These are phyloP conservation scores for Pantherophis guttatus DNA, from an alignment of 2,113 vertebrate genomes.

Conservation along the genomic window DNA sequence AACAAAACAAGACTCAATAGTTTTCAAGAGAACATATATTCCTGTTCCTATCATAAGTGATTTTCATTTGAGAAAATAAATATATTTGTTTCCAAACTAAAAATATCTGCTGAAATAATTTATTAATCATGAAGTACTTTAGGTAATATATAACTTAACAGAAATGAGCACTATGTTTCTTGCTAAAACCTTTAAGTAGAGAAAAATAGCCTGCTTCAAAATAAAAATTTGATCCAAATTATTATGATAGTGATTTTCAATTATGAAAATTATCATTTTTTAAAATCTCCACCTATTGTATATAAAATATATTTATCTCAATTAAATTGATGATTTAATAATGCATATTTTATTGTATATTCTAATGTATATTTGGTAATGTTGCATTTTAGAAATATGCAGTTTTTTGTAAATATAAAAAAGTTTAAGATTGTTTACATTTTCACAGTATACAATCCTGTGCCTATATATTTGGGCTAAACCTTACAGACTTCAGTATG, in stretches of 20 bases:
- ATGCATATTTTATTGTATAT: not conserved
- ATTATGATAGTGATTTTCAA: not conserved
- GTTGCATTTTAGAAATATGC: not conserved
- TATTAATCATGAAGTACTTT: not conserved
- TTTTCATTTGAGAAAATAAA: not conserved
- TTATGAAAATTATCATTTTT: not conserved
- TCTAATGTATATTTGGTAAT: not conserved
- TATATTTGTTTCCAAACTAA: not conserved
- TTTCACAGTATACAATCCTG: not conserved
- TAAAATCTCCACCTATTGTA: not conserved
- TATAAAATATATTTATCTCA: not conserved
- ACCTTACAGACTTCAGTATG: not conserved
- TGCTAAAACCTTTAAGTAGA: not conserved
- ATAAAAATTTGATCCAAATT: not conserved
- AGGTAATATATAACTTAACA: not conserved
- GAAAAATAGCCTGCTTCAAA: not conserved
- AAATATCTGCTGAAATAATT: not conserved
- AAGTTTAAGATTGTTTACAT: not conserved
- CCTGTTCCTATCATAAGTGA: not conserved
- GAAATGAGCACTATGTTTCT: not conserved
- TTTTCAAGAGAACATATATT: not conserved
- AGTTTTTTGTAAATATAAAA: not conserved
- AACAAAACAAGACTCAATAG: not conserved
- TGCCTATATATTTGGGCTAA: not conserved
- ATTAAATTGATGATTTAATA: not conserved